Percentiles rank a stretch among this genome's conserved stretches.
Conservation (phyloP, 2,888 invertebrate species). For the Oligia latruncula region DNA sequence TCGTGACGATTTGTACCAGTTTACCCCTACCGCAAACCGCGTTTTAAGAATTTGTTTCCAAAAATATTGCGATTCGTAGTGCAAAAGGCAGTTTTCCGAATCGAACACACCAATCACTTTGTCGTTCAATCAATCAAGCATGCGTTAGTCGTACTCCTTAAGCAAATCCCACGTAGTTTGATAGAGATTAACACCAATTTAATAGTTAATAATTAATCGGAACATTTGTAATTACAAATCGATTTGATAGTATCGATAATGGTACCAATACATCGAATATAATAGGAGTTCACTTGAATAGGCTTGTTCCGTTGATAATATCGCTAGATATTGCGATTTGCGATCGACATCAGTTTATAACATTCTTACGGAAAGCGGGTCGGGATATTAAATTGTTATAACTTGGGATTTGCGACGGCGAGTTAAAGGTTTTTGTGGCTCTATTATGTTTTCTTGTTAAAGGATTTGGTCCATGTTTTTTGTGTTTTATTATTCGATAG, state of each 20-base stretch:
- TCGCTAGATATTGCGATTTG: conserved; percentile 66
- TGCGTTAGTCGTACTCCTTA: conserved; percentile 30
- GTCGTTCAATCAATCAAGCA: conserved; percentile 21
- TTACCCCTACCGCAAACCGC: not conserved
- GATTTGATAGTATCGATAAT: conserved; percentile 30
- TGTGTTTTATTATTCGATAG: conserved; percentile 7
- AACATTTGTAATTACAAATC: conserved; percentile 49
- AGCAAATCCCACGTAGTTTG: conserved; percentile 33
- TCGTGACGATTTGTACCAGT: not conserved
- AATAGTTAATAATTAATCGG: conserved; percentile 53
- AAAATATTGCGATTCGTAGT: not conserved
- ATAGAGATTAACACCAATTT: conserved; percentile 35
- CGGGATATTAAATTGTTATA: conserved; percentile 71
- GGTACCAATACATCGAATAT: conserved; percentile 25
- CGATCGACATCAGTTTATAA: conserved; percentile 69
- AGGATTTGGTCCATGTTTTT: conserved; percentile 6
- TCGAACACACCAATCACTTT: not conserved
- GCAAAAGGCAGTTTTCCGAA: not conserved
- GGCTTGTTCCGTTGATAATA: conserved; percentile 53
- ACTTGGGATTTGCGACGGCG: conserved; percentile 66
- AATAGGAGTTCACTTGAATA: conserved; percentile 52
- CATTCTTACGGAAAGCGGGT: conserved; percentile 68
- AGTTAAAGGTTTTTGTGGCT: conserved; percentile 62
- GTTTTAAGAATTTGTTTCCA: too few species aligned
- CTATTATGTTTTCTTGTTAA: conserved; percentile 61